Evolutionary conservation across 1,140 invertebrate species (phyloP).

Genomic region (Sycophaga agraensis): DNA sequence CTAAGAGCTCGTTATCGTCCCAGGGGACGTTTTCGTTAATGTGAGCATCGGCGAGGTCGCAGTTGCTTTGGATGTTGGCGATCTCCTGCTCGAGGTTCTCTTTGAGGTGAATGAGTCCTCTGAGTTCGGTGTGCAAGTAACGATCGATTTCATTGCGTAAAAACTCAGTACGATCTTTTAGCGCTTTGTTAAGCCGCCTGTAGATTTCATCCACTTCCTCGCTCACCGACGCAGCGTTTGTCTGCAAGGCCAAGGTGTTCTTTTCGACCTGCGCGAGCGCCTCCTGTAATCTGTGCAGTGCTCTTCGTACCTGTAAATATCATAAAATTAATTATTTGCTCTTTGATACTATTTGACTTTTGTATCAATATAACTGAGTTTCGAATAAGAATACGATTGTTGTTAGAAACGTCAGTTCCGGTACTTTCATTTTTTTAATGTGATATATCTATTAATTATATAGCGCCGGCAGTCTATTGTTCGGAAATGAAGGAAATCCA

Average conservation of each 20-base stretch:
- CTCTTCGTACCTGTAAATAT: constrained; percentile 75
- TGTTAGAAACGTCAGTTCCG: no score
- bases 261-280: constrained; percentile 81
- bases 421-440: no score
- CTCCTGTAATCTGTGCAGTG: constrained; percentile 83
- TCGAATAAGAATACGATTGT: no score
- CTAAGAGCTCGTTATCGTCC: constrained; percentile 87
- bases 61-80: constrained; percentile 90
- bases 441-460: no score
- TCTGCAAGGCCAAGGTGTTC: constrained; percentile 79
- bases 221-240: constrained; percentile 80
- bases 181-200: constrained; percentile 81
- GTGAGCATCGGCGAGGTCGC: constrained; percentile 93
- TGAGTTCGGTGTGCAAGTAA: constrained; percentile 80
- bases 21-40: constrained; percentile 84
- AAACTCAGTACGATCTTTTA: constrained; percentile 88
- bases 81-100: constrained; percentile 92
- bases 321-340: no score
- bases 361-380: no score
- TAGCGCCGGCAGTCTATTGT: no score
- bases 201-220: constrained; percentile 93
- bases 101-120: constrained; percentile 81
- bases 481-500: no score
- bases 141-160: constrained; percentile 86
- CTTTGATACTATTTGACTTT: no score